phyloP scores from a whole-genome alignment of 2,888 invertebrate genomes.

The Euzetes globulus region DNA sequence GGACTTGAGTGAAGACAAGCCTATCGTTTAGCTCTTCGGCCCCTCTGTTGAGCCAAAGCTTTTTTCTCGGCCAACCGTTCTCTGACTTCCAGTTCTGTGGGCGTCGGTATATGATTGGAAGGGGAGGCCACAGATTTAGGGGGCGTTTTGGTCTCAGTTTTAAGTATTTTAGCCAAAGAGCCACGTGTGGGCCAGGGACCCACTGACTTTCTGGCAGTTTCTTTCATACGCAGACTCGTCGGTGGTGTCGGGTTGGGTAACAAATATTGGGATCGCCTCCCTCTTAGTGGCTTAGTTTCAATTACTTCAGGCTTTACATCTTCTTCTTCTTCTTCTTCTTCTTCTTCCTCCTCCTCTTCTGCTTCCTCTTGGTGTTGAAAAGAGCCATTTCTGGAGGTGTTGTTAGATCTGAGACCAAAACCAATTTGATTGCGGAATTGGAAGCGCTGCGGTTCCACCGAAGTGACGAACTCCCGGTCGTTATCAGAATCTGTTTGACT shows the following conservation, averaged over 20 bases:
- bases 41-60: not conserved
- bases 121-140: not conserved
- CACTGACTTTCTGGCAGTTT: not conserved
- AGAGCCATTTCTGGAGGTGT: not conserved
- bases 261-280: not conserved
- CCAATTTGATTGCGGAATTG: not conserved
- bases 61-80: constrained; percentile 8
- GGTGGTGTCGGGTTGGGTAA: not conserved
- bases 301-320: not conserved
- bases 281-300: not conserved
- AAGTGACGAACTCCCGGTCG: not conserved
- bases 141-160: not conserved
- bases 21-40: not conserved
- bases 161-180: no score
- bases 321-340: not conserved
- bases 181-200: no score
- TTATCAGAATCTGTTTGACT: not conserved
- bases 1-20: not conserved
- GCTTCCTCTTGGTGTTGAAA: not conserved
- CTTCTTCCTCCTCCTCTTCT: no score
- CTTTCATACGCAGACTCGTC: no score
- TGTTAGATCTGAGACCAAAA: not conserved
- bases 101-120: not conserved
- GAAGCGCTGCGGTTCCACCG: not conserved
- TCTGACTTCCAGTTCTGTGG: not conserved